A percentile compares a stretch with the other conserved stretches of the same genome.
These are phyloP conservation scores for Lacanobia wlatinum DNA, from an alignment of 2,888 invertebrate genomes.

Conservation along the genomic window DNA sequence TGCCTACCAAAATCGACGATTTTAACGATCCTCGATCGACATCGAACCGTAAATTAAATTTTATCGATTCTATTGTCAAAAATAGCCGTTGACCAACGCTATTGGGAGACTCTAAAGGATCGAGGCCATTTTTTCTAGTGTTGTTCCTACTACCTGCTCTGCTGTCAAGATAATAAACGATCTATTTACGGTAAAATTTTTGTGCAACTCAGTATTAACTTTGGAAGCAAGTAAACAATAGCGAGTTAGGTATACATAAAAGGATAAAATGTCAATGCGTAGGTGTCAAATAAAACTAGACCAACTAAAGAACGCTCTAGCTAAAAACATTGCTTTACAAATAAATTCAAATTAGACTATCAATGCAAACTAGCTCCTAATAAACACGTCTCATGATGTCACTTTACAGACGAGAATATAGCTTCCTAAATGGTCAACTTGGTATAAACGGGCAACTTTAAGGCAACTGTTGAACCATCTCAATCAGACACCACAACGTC, in stretches of 20 bases:
- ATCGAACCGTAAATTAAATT: conserved; percentile 4
- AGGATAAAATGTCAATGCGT: neutral
- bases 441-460: conserved; percentile 39
- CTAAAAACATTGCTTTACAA: conserved; percentile 23
- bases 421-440: conserved; percentile 51
- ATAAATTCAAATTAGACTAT: conserved; percentile 34
- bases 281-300: conserved; percentile 32
- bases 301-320: conserved; percentile 6
- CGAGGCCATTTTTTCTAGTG: conserved; percentile 5
- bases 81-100: conserved; percentile 1
- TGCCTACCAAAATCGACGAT: neutral
- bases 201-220: neutral
- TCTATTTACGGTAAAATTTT: neutral
- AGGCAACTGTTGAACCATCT: neutral
- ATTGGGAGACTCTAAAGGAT: neutral
- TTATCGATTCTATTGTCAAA: conserved; percentile 9
- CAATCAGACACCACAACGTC: too few relatives aligned
- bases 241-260: conserved; percentile 8
- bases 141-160: neutral
- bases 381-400: conserved; percentile 58
- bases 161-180: neutral
- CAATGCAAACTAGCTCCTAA: conserved; percentile 36
- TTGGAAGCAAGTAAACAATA: conserved; percentile 4
- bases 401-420: conserved; percentile 30
- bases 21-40: neutral